Base-by-base conservation (phyloP, 2,113 vertebrate genomes). In the Platichthys flesus region DNA sequence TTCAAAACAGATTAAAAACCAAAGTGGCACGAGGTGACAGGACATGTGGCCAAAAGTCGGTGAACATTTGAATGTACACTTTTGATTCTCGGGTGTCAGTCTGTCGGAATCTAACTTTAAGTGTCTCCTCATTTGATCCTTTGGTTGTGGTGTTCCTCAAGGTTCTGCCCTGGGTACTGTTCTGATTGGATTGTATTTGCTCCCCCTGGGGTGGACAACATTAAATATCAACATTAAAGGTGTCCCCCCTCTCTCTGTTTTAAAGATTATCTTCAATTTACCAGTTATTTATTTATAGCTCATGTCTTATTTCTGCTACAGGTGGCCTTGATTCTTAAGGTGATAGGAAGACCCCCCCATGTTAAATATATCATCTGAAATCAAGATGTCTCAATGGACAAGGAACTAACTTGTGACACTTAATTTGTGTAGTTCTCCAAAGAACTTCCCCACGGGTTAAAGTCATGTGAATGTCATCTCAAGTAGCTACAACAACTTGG, bases 1-100 rank as follows among this genome's bases (percentile, higher is more conserved):
- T 66, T 58, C 9, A 54, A 74, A 66, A 24, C 13, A 71, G 63
- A 81, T 67, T 51, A 68, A 49, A 35, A 66, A 35, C 1, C 47
- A 58, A 71, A 70, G 42, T 51, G 10, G 20, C 31, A 49, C 9
- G 52, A 13, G 12, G 37, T 21, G 9, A 52, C 2, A 5, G 16
- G 9, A 42, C 28, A 42, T 24, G 26, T 45, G 7, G 9, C 14
- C 66, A 60, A 42, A 55, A 18, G 23, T 67, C 56, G 35, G 31
- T 56, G n/a, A 60, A 57, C 20, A 31, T 9, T 54, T 51, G 2
- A 52, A 18, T 3, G 16, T 49, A 15, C 16, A 49, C 45, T 16
- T 49, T 49, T 18, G 45, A 18, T 18, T 18, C 16, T 49, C 5
- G 45, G 45, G 45, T 49, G 1, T 49, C 51, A 20, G 26, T 7